These are phyloP conservation scores for Drosophila takahashii DNA, from an alignment of 1,140 invertebrate species.

Conservation along the genomic window DNA sequence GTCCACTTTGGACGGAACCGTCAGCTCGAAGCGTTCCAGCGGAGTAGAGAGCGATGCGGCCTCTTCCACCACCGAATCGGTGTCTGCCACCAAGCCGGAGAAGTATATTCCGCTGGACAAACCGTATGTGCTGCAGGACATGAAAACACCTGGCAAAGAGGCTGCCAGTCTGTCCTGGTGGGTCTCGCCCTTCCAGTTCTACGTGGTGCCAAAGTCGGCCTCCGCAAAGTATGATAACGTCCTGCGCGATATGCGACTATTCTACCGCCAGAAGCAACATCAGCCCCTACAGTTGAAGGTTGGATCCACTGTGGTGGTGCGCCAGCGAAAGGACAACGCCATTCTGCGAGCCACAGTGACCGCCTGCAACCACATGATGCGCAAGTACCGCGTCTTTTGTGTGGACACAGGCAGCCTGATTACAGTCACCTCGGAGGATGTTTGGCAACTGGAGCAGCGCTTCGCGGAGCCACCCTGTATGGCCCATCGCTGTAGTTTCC, in stretches of 20 bases:
- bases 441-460: conserved; percentile 89
- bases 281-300: conserved; percentile 84
- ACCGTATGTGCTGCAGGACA: conserved; percentile 74
- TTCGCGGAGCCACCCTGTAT: conserved; percentile 89
- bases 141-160: conserved; percentile 73
- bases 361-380: conserved; percentile 85
- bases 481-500: conserved; percentile 88
- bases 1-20: conserved; percentile 52
- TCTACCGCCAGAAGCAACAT: conserved; percentile 86
- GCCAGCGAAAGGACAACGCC: conserved; percentile 88
- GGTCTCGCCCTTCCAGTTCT: conserved; percentile 89
- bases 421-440: conserved; percentile 86
- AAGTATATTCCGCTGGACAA: conserved; percentile 84
- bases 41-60: conserved; percentile 48
- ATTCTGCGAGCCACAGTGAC: conserved; percentile 89
- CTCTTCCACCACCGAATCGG: conserved; percentile 29
- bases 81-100: conserved; percentile 26
- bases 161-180: conserved; percentile 87
- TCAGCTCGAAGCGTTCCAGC: conserved; percentile 57
- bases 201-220: conserved; percentile 87
- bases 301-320: conserved; percentile 88
- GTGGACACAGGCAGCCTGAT: conserved; percentile 91
- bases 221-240: conserved; percentile 87
- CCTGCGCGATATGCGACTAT: conserved; percentile 89
- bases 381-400: conserved; percentile 88